Conservation (phyloP, 1,140 invertebrate species). For the Trypoxylus dichotomus region DNA sequence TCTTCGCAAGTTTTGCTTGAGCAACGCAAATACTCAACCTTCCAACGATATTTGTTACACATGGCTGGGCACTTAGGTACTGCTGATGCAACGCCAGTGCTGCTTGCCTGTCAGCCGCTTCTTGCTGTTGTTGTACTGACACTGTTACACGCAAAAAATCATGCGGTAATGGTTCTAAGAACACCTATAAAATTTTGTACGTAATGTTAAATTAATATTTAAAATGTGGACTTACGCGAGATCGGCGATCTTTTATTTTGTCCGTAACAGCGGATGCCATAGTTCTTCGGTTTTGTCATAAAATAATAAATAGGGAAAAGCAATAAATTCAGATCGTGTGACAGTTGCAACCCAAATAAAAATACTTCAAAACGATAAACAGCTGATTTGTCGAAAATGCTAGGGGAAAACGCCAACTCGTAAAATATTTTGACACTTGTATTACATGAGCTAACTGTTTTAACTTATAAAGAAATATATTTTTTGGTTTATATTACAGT, state of each 20-base stretch:
- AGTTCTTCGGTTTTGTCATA: constrained; percentile 27
- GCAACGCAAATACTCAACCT: constrained; percentile 79
- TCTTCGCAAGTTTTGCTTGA: constrained; percentile 91
- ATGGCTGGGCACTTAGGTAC: constrained; percentile 54
- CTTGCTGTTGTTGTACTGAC: constrained; percentile 62
- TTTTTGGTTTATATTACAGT: too few relatives aligned
- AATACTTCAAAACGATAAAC: not conserved
- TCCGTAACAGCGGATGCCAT: constrained; percentile 50
- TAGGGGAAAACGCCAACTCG: not conserved
- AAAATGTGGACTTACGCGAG: constrained; percentile 42
- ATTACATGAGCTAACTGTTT: too few relatives aligned
- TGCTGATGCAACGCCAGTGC: constrained; percentile 81
- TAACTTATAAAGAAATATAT: too few relatives aligned
- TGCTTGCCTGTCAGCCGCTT: constrained; percentile 77
- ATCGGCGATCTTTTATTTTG: constrained; percentile 48
- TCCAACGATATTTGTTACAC: constrained; percentile 64
- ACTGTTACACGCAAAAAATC: constrained; percentile 76
- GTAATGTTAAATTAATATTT: not conserved
- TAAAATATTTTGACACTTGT: too few relatives aligned
- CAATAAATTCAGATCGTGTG: not conserved
- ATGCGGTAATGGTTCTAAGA: constrained; percentile 77
- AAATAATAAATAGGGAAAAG: not conserved
- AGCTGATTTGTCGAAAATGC: not conserved
- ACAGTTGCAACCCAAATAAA: not conserved
- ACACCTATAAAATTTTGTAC: constrained; percentile 57